Percentiles rank a stretch among this genome's conserved stretches.
phyloP scores from a whole-genome alignment of 2,888 invertebrate genomes.

The Drosophila cognata region DNA sequence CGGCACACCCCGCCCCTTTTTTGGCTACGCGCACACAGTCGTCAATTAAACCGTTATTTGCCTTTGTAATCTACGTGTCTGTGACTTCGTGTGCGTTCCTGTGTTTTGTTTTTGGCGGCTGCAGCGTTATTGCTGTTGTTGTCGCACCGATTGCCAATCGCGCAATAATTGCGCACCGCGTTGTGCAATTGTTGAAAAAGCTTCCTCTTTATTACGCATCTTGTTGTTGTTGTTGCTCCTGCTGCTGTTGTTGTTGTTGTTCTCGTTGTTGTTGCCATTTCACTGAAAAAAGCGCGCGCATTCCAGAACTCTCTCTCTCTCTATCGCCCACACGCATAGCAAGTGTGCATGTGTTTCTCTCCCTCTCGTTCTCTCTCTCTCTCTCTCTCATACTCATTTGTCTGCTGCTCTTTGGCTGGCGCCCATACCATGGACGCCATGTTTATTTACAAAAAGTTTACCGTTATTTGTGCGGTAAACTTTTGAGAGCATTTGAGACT shows the following conservation, averaged over 20 bases:
- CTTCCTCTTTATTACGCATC: conserved; percentile 67
- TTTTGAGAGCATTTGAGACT: conserved; percentile 10
- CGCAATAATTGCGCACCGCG: conserved; percentile 66
- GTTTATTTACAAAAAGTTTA: conserved; percentile 77
- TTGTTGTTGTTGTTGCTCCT: conserved; percentile 21
- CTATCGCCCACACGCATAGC: conserved; percentile 28
- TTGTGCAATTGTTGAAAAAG: conserved; percentile 74
- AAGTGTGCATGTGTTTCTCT: conserved; percentile 9
- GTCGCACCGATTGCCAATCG: conserved; percentile 73
- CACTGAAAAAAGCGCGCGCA: conserved; percentile 71
- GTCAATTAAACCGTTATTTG: conserved; percentile 52
- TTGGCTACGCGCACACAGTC: conserved; percentile 16
- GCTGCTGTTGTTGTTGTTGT: conserved; percentile 22
- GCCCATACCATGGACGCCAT: conserved; percentile 70
- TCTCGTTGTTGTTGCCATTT: conserved; percentile 26
- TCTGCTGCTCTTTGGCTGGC: conserved; percentile 36
- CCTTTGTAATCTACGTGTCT: conserved; percentile 45
- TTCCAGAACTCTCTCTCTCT: conserved; percentile 65
- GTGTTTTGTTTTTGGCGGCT: conserved; percentile 61
- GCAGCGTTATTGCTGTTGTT: conserved; percentile 63
- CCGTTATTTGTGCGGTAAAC: conserved; percentile 50
- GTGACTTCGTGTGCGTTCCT: neutral
- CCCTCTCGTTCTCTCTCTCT: conserved; percentile 21
- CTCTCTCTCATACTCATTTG: conserved; percentile 16
- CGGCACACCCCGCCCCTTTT: conserved; percentile 20